Percentiles rank a stretch among this genome's conserved stretches.
Conservation (phyloP, 2,113 vertebrate genomes). For the Larimichthys crocea region DNA sequence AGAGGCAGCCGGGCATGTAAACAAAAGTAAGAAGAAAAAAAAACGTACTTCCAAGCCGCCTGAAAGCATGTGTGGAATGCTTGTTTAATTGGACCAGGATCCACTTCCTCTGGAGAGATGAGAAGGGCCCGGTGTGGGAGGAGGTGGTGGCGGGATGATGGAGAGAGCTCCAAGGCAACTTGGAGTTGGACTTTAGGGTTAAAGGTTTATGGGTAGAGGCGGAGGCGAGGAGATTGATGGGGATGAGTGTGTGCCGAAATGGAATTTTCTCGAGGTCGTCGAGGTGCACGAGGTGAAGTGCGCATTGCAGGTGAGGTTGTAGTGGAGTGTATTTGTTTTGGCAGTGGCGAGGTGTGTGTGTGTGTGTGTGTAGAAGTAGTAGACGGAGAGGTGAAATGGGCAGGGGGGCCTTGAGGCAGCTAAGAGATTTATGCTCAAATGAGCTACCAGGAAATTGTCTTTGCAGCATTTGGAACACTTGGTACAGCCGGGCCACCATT, state of each 20-base stretch:
- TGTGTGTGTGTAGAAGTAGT: background rate
- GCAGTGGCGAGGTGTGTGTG: background rate
- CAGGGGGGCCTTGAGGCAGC: constrained; percentile 52
- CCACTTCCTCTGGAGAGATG: constrained; percentile 57
- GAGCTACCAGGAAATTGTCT: constrained; percentile 54
- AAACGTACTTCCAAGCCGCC: constrained; percentile 58
- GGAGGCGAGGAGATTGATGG: constrained; percentile 68
- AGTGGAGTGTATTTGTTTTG: constrained; percentile 52
- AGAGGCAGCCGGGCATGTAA: constrained; percentile 62
- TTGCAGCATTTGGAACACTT: background rate
- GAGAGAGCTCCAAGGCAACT: constrained; percentile 53
- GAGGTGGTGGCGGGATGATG: constrained; percentile 52
- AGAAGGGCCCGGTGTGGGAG: constrained; percentile 21
- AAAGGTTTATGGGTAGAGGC: constrained; percentile 71
- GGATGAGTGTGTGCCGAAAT: constrained; percentile 59
- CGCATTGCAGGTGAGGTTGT: constrained; percentile 40
- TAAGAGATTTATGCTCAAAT: constrained; percentile 54
- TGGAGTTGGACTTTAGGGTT: constrained; percentile 59
- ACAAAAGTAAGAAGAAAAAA: constrained; percentile 59
- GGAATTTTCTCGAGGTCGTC: constrained; percentile 66
- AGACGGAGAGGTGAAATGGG: constrained; percentile 31
- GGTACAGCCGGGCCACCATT: background rate
- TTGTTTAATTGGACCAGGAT: constrained; percentile 77
- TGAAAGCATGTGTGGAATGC: constrained; percentile 78
- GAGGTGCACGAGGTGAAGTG: constrained; percentile 48